Evolutionary conservation across 2,888 invertebrate genomes (phyloP).

Genomic region (Agriopis aurantiaria): DNA sequence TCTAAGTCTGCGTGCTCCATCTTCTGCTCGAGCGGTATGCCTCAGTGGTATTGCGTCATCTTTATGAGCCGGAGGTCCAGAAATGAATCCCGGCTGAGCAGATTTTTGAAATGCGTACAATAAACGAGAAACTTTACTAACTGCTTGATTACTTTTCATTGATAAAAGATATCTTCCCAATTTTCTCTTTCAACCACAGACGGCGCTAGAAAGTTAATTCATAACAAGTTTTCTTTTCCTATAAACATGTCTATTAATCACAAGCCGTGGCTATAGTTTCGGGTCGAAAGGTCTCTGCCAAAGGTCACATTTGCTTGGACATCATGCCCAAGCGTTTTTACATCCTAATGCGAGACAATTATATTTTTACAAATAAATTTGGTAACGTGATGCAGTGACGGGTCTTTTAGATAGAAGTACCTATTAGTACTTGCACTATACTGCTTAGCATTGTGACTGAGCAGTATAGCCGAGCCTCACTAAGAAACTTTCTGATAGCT

Average conservation of each 20-base stretch:
- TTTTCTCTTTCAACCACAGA: conserved; percentile 15
- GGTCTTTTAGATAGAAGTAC: neutral
- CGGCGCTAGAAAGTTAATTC: conserved; percentile 29
- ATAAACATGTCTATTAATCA: conserved; percentile 38
- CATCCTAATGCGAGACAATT: conserved; percentile 41
- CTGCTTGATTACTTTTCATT: neutral
- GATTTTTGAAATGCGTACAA: too few relatives aligned
- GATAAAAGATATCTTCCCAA: neutral
- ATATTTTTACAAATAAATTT: conserved; percentile 14
- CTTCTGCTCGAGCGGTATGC: too few relatives aligned
- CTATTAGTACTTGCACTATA: neutral
- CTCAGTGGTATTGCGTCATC: too few relatives aligned
- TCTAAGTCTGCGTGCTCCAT: too few relatives aligned
- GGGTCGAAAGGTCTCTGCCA: conserved; percentile 39
- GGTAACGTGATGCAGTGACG: neutral
- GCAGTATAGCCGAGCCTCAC: too few relatives aligned
- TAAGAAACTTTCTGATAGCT: too few relatives aligned
- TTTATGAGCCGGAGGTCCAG: too few relatives aligned
- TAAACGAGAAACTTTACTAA: too few relatives aligned
- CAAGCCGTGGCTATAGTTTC: conserved; percentile 21
- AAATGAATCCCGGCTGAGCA: too few relatives aligned
- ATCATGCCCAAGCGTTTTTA: conserved; percentile 31
- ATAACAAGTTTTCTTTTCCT: conserved; percentile 36
- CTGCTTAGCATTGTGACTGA: too few relatives aligned
- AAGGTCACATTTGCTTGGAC: conserved; percentile 39